Percentiles rank a stretch among this genome's conserved stretches.
phyloP scores from a whole-genome alignment of 2,888 invertebrate species.

The Timema cristinae region DNA sequence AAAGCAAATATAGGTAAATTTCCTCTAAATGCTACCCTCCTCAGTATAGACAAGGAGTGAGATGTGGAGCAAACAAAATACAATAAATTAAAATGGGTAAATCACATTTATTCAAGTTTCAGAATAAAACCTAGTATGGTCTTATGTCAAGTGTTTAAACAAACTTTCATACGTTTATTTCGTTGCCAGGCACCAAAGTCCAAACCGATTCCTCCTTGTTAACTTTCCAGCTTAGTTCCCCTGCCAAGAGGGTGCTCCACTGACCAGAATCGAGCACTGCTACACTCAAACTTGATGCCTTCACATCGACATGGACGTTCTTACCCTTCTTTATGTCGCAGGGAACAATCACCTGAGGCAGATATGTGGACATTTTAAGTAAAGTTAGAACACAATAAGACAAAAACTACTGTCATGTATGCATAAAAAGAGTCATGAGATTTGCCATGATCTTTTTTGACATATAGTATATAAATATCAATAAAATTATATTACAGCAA shows the following conservation, averaged over 20 bases:
- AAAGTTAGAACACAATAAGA: slow-evolving; percentile 55
- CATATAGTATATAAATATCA: too few relatives aligned
- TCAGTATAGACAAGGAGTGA: too few relatives aligned
- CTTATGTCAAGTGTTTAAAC: too few relatives aligned
- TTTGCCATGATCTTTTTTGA: too few relatives aligned
- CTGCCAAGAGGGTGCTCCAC: slow-evolving; percentile 55
- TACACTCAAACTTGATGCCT: slow-evolving; percentile 44
- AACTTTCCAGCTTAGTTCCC: slow-evolving; percentile 61
- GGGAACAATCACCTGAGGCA: slow-evolving; percentile 44
- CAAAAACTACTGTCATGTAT: slow-evolving; percentile 38
- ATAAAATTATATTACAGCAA: too few relatives aligned
- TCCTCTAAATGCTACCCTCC: too few relatives aligned
- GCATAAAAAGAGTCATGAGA: slow-evolving; percentile 34
- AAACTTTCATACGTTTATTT: slow-evolving; percentile 50
- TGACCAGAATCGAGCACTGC: slow-evolving; percentile 35
- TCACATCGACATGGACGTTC: slow-evolving; percentile 62
- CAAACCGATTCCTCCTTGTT: slow-evolving; percentile 70
- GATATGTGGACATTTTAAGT: background rate
- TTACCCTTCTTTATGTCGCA: slow-evolving; percentile 57
- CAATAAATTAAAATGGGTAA: too few relatives aligned
- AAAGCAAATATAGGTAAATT: too few relatives aligned
- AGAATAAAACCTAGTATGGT: too few relatives aligned
- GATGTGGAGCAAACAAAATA: too few relatives aligned
- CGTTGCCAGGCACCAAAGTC: slow-evolving; percentile 64
- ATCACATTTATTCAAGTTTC: too few relatives aligned